Evolutionary conservation across 2,797 vertebrate genomes (phyloP), one percentile per base, ranked within the genome.

Genomic region (Lutjanus argentimaculatus): DNA sequence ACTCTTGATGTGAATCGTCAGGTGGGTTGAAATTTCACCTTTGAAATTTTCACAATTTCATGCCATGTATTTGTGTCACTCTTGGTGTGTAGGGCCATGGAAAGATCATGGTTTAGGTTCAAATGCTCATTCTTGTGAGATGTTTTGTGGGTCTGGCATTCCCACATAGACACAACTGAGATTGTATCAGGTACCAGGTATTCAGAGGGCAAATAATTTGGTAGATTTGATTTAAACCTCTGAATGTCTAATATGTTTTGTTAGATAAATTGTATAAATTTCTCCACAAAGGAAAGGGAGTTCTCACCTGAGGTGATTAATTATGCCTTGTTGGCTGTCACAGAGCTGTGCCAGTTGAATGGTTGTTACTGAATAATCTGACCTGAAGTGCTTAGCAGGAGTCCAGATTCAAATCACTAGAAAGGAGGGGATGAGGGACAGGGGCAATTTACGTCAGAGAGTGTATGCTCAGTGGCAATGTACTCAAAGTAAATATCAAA

Each of bases 401-500:
- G 49, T 81, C 80, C 9, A 42, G 21, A 81, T 68, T 85, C 48
- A 71, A 55, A 81, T 69, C 13, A 61, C 2, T 4, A 58, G 40
- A 65, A 30, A 53, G n/a, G 49, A 46, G 3, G 15, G n/a, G 14
- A 8, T 75, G 65, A 63, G 13, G 45, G 59, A 75, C 49, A 4
- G 64, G 25, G 13, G 61, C 46, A 64, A 59, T 72, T 55, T 85
- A 76, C 22, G 9, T 82, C 67, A 77, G 36, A 40, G 56, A 74
- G 53, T 46, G 6, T 22, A 10, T 22, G 22, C 55, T 67, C 66
- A 42, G 17, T 25, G 53, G 21, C 59, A 62, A 30, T 13, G 5
- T 52, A 42, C 25, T 72, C 13, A 16, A 48, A 52, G 45, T 42
- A 71, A 85, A 86, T 71, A 77, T 71, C 22, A 68, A 21, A 78